Percentiles rank a stretch among this genome's conserved stretches.
Conservation (phyloP, 2,113 vertebrate genomes). For the Rhizomys pruinosus region DNA sequence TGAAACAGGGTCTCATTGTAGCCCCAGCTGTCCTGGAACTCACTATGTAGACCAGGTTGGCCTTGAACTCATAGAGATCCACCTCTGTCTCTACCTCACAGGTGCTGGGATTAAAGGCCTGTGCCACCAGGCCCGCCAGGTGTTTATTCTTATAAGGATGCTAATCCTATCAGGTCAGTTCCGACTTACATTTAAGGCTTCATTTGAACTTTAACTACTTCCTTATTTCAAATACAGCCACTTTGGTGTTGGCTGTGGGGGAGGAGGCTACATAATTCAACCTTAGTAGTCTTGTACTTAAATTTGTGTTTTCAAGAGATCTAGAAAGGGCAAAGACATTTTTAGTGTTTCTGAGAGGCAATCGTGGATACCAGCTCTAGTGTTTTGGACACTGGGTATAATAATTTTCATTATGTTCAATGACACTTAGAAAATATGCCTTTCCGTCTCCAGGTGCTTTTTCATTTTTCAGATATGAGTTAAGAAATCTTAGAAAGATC, state of each 20-base stretch:
- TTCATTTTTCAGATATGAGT: conserved; percentile 13
- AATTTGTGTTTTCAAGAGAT: background rate
- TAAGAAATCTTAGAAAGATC: background rate
- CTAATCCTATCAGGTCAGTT: background rate
- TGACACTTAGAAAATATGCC: background rate
- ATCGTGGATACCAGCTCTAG: background rate
- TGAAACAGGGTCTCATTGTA: too few relatives aligned
- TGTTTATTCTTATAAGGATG: too few relatives aligned
- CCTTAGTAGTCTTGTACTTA: background rate
- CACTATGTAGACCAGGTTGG: too few relatives aligned
- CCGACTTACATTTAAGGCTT: too few relatives aligned
- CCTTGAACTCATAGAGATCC: too few relatives aligned
- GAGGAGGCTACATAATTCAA: too few relatives aligned
- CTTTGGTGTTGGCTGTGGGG: background rate
- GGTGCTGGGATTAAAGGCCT: too few relatives aligned
- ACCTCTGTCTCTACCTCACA: too few relatives aligned
- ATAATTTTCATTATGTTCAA: background rate
- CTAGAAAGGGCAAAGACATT: background rate
- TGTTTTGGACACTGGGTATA: background rate
- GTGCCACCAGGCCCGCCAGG: too few relatives aligned
- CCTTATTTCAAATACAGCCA: background rate
- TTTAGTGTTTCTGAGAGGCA: background rate
- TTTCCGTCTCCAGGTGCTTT: background rate
- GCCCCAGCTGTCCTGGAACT: too few relatives aligned
- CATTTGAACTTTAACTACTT: background rate